Conservation (phyloP, 2,888 invertebrate species). For the Protonemura montana region DNA sequence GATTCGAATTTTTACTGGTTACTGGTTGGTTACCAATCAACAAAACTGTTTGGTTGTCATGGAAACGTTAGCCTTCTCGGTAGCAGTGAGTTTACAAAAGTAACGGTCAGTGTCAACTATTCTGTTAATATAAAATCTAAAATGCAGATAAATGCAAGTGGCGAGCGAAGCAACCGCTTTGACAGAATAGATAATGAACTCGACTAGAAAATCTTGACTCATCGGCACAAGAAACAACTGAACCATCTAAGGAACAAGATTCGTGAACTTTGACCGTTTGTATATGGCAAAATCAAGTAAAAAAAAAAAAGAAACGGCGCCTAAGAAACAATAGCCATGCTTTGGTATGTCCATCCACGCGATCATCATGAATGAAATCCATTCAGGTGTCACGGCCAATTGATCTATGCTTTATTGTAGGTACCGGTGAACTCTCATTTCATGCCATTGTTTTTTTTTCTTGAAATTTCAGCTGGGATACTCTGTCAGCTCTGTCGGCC, state of each 20-base stretch:
- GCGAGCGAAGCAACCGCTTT: too few relatives aligned
- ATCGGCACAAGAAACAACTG: neutral
- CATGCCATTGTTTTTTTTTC: neutral
- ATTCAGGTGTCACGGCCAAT: neutral
- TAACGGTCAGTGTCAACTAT: too few relatives aligned
- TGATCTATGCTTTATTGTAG: neutral
- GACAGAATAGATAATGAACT: neutral
- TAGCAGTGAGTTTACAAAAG: too few relatives aligned
- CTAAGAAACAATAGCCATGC: neutral
- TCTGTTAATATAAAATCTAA: too few relatives aligned
- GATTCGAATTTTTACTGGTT: too few relatives aligned
- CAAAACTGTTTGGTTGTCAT: too few relatives aligned
- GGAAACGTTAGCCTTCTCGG: too few relatives aligned
- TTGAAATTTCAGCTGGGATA: neutral
- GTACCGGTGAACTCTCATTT: neutral
- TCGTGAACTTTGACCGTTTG: neutral
- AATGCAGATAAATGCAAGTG: too few relatives aligned
- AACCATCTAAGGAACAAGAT: neutral
- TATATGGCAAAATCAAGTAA: neutral
- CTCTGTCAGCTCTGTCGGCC: neutral
- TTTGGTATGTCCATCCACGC: neutral
- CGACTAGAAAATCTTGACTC: neutral
- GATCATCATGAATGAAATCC: neutral
- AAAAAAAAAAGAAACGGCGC: neutral
- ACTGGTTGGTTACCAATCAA: too few relatives aligned